phyloP scores from a whole-genome alignment of 2,797 vertebrate species.

The Staurois parvus region DNA sequence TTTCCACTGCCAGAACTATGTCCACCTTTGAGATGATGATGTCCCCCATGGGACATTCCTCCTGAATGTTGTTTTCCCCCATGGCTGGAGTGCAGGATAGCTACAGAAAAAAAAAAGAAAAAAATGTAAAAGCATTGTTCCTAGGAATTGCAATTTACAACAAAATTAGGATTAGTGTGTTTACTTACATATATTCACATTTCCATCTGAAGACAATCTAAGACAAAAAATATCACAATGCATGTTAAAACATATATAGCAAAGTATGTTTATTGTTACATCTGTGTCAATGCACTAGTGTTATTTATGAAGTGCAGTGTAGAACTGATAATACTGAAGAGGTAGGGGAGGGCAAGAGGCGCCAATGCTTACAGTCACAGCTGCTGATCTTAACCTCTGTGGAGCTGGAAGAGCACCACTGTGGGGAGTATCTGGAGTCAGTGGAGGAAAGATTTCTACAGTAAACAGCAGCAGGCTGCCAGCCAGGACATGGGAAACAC shows the following conservation, averaged over 20 bases:
- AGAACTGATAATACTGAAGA: too few relatives aligned
- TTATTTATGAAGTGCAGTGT: too few relatives aligned
- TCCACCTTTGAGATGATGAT: constrained; percentile 11
- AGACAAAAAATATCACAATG: constrained; percentile 7
- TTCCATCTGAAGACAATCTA: constrained; percentile 20
- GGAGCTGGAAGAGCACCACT: too few relatives aligned
- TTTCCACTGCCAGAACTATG: constrained; percentile 17
- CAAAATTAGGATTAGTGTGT: background rate
- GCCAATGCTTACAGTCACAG: too few relatives aligned
- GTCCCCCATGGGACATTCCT: constrained; percentile 13
- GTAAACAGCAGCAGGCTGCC: too few relatives aligned
- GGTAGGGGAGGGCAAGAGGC: too few relatives aligned
- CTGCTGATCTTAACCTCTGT: too few relatives aligned
- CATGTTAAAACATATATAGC: background rate
- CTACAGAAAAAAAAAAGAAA: background rate
- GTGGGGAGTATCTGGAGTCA: too few relatives aligned
- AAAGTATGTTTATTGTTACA: too few relatives aligned
- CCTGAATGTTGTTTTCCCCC: constrained; percentile 36
- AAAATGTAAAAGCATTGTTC: background rate
- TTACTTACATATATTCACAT: constrained; percentile 39
- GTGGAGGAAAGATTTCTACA: too few relatives aligned
- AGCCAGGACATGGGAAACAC: too few relatives aligned
- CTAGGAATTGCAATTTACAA: background rate
- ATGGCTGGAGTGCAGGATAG: constrained; percentile 38
- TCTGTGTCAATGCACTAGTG: too few relatives aligned